Evolutionary conservation across 2,797 vertebrate species (phyloP).

Genomic region (Podarcis lilfordi): DNA sequence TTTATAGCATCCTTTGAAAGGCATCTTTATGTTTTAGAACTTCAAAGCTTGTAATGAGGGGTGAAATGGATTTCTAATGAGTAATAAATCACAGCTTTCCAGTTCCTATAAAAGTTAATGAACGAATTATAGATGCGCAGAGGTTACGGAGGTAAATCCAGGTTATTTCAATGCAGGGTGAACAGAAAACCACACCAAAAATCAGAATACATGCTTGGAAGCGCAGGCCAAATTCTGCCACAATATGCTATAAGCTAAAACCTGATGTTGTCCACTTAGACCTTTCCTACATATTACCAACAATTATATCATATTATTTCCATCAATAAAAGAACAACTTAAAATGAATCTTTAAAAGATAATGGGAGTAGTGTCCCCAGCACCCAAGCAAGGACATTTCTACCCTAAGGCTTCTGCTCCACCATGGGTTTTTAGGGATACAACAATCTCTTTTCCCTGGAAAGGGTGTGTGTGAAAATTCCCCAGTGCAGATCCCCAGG

Average conservation of each 20-base stretch:
- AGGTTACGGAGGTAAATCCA: neutral
- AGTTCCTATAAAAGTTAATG: neutral
- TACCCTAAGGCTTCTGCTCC: no score
- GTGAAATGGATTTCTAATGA: neutral
- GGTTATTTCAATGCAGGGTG: neutral
- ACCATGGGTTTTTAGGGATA: no score
- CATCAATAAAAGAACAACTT: neutral
- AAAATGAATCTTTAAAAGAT: no score
- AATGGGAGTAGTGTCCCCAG: no score
- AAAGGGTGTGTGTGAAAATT: no score
- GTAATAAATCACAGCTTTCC: neutral
- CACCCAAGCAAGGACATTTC: no score
- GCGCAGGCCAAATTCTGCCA: neutral
- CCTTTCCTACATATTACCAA: neutral
- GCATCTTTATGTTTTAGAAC: neutral
- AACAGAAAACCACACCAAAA: neutral
- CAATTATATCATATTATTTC: neutral
- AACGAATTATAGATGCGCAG: neutral
- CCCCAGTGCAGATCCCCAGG: no score
- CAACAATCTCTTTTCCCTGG: no score
- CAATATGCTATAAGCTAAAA: neutral
- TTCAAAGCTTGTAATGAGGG: neutral
- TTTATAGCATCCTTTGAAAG: constrained; percentile 13
- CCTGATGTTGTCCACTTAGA: neutral
- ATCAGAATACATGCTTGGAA: constrained; percentile 3